Percentiles rank a stretch among this genome's conserved stretches.
Evolutionary conservation across 2,797 vertebrate species (phyloP).

Genomic region (Xerus rutilus): DNA sequence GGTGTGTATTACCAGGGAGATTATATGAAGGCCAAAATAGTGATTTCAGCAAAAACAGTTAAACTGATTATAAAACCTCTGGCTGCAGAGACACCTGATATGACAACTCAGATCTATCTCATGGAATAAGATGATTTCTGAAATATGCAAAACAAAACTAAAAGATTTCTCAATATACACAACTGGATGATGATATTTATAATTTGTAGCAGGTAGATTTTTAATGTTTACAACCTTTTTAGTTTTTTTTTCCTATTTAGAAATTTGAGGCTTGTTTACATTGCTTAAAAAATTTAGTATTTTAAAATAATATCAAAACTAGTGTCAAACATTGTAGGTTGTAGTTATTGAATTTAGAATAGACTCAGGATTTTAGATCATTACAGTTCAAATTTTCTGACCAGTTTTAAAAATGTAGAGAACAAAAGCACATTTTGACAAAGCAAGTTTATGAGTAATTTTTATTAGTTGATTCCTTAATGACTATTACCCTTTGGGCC

Average conservation of each 20-base stretch:
- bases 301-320: slow-evolving; percentile 54
- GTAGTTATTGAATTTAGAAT: slow-evolving; percentile 35
- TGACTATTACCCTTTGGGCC: slow-evolving; percentile 15
- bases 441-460: slow-evolving; percentile 57
- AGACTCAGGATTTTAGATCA: slow-evolving; percentile 32
- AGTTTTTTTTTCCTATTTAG: slow-evolving; percentile 64
- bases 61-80: neutral
- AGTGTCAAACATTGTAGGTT: slow-evolving; percentile 39
- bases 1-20: neutral
- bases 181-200: slow-evolving; percentile 40
- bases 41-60: neutral
- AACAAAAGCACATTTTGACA: slow-evolving; percentile 58
- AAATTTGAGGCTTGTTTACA: slow-evolving; percentile 75
- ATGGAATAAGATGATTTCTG: neutral
- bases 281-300: slow-evolving; percentile 58
- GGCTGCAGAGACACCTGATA: neutral
- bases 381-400: slow-evolving; percentile 59
- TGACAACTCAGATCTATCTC: neutral
- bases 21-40: neutral
- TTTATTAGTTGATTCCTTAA: slow-evolving; percentile 50
- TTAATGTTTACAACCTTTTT: slow-evolving; percentile 72
- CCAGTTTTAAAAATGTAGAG: slow-evolving; percentile 49
- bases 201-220: slow-evolving; percentile 52
- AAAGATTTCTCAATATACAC: slow-evolving; percentile 29
- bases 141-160: neutral